Base-by-base conservation (phyloP, 2,888 invertebrate species). In the Mythimna lalbum region DNA sequence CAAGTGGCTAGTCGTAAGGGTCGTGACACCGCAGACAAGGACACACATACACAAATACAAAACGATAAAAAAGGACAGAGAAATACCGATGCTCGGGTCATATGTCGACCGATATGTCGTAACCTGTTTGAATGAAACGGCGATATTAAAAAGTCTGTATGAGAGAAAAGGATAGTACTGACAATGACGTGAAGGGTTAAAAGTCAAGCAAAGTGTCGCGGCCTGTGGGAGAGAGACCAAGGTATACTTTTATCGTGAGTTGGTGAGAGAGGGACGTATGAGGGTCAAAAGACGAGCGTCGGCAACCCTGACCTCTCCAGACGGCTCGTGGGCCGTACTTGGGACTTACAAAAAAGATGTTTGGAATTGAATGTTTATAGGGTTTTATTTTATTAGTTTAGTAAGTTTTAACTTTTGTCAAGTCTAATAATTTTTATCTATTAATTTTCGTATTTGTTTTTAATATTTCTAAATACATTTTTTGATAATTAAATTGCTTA, bases 81-180 rank as follows among this genome's bases (percentile, higher is more conserved):
- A 71, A 90, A 78, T 83, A 85, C 82, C 90, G 92, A 93, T 91
- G 94, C 87, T 89, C 86, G 90, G 95, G 96, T 95, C 95, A 96
- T 89, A 94, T 92, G 95, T 94, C 93, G 90, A 88, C 93, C 94
- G 94, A 96, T 95, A 95, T 96, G 96, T 96, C 95, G 95, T 94
- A 96, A 95, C 95, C 96, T 93, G 94, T 93, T 90, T 83, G 92
- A 93, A 88, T 85, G 93, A 93, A 90, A 93, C 88, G 84, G 89
- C 86, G 75, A 81, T 89, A 94, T 89, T 70, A 78, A 74, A 74
- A 75, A 80, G 60, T 76, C 43, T 23, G 76, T 79, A 78, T 73
- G 90, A 85, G 70, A 82, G 93, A 95, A 87, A 89, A 90, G 91
- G 95, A 94, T 85, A 85, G 91, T 87, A 81, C 84, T 86, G 89